Base-by-base conservation (phyloP, 2,888 invertebrate species). In the Elegia similella region DNA sequence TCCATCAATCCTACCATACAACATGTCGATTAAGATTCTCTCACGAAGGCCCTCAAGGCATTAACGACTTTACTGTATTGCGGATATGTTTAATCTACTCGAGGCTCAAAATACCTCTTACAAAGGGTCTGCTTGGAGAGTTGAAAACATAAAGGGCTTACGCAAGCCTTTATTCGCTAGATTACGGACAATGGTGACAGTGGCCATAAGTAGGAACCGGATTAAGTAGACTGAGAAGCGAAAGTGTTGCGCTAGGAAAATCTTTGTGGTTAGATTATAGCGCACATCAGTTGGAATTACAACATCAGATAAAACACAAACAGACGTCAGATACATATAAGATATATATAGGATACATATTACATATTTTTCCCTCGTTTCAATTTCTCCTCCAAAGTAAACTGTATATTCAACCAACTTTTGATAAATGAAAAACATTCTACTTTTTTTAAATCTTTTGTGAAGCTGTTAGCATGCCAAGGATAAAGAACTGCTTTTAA, bases 201-300 rank as follows among this genome's bases (percentile, higher is more conserved):
- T 60, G 53, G 54, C 60, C 53, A 44, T 63, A 66, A 70, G 68
- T 66, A 55, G 68, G 62, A 62, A 71, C 57, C 61, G 59, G 59
- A 62, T 66, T 64, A 64, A 68, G 62, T 64, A 60, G 61, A 62
- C 59, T 64, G 63, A 63, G 64, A 66, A 73, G 69, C 65, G 73
- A 76, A 75, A 75, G 73, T 72, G 70, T 69, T 68, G 60, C 65
- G 52, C 56, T 60, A 56, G 61, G 50, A 54, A 52, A 59, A 54
- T 50, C 29, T 48, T 30, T 48, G 48, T 15, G 48, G 48, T 48
- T 48, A 48, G 59, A 50, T 48, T 42, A 58, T 48, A 42, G 29
- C 38, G 13, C 3, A 38, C 12, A 38, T 38, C n/a, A 3, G 12
- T 12, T 38, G n/a, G 6, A 38, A 23, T 23, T 5, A 23, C 23